Evolutionary conservation across 2,888 invertebrate species (phyloP).

Genomic region (Pyralis farinalis): DNA sequence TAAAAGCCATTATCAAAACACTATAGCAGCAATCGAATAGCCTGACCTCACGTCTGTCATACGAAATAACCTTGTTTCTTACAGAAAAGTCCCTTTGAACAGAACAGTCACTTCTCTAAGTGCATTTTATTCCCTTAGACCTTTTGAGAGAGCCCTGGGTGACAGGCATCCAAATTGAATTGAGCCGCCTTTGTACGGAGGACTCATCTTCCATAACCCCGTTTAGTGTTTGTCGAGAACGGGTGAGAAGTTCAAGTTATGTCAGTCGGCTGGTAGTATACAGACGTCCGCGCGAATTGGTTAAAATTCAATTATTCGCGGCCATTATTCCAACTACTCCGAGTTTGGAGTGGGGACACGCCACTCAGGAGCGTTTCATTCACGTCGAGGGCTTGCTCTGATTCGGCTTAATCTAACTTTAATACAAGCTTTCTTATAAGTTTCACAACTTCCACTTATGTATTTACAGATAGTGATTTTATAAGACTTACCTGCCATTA

Average conservation of each 20-base stretch:
- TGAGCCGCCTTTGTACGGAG: conserved; percentile 22
- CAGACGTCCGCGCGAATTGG: conserved; percentile 50
- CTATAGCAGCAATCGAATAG: conserved; percentile 28
- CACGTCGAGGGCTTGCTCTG: conserved; percentile 31
- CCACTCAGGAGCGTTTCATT: conserved; percentile 46
- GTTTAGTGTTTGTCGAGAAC: conserved; percentile 16
- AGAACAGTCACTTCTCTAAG: conserved; percentile 51
- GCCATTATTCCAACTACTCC: conserved; percentile 51
- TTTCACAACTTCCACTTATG: conserved; percentile 12
- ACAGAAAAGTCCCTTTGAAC: conserved; percentile 45
- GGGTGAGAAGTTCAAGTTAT: conserved; percentile 21
- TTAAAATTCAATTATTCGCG: conserved; percentile 65
- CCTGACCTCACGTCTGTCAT: conserved; percentile 36
- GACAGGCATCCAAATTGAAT: conserved; percentile 21
- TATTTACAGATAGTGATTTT: too few relatives aligned
- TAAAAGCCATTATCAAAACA: conserved; percentile 26
- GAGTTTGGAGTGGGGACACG: conserved; percentile 44
- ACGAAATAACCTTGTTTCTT: conserved; percentile 53
- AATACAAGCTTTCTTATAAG: conserved; percentile 30
- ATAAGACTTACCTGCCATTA: too few relatives aligned
- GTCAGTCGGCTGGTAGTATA: conserved; percentile 29
- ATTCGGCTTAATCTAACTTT: conserved; percentile 49
- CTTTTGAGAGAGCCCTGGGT: conserved; percentile 43
- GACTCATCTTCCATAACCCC: conserved; percentile 8
- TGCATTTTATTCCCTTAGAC: conserved; percentile 61